These are phyloP conservation scores for Campylomormyrus numenius DNA, from an alignment of 2,113 vertebrate species.

Conservation along the genomic window DNA sequence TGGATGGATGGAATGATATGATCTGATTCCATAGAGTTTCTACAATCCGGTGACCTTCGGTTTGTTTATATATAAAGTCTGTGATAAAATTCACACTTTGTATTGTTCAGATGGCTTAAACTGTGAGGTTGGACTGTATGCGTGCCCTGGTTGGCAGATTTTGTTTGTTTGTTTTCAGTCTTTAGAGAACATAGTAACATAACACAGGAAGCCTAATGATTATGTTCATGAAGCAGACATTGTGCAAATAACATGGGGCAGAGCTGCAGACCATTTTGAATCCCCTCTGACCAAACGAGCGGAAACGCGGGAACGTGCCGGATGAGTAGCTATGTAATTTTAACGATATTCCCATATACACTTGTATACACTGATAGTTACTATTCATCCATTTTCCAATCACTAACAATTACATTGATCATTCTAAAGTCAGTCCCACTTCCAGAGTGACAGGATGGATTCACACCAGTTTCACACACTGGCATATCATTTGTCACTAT, in stretches of 20 bases:
- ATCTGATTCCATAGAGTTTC: not conserved
- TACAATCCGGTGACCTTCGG: not conserved
- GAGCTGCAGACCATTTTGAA: not conserved
- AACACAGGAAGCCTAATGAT: not conserved
- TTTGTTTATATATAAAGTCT: not conserved
- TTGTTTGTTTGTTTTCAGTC: not conserved
- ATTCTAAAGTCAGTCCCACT: not conserved
- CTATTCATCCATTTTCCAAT: not conserved
- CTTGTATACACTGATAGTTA: slow-evolving; percentile 17
- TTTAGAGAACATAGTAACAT: not conserved
- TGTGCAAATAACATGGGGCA: not conserved
- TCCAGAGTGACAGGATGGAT: not conserved
- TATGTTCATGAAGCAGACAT: not conserved
- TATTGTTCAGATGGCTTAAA: not conserved
- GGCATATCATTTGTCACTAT: not conserved
- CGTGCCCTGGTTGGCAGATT: not conserved
- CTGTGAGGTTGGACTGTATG: not conserved
- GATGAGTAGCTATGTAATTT: not conserved
- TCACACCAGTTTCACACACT: not conserved
- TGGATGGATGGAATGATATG: not conserved
- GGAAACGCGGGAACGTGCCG: not conserved
- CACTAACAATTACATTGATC: not conserved
- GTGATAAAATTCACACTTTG: not conserved
- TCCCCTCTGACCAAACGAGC: not conserved
- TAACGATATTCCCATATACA: slow-evolving; percentile 10